phyloP scores from a whole-genome alignment of 37 sponge, comb jelly and placozoan species.

The Aplysina aerophoba region DNA sequence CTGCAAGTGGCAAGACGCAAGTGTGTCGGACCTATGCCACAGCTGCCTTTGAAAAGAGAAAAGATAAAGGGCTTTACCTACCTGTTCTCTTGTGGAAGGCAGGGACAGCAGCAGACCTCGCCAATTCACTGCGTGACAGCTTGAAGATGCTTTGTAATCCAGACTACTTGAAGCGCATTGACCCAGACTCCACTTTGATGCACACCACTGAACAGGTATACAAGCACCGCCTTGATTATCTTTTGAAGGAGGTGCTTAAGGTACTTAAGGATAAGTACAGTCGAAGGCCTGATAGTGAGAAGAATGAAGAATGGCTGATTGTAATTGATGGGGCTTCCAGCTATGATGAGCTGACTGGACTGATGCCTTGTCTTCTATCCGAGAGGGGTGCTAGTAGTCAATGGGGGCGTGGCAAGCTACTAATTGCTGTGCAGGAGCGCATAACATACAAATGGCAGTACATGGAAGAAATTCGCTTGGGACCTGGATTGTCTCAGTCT shows the following conservation, averaged over 20 bases:
- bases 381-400: neutral
- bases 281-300: neutral
- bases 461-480: neutral
- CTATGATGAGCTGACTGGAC: neutral
- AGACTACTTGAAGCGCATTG: neutral
- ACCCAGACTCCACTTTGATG: neutral
- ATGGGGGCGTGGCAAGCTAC: neutral
- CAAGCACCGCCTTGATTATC: neutral
- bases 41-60: neutral
- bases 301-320: neutral
- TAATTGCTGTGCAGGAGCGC: slow-evolving; percentile 8
- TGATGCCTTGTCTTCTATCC: neutral
- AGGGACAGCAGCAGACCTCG: neutral
- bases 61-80: neutral
- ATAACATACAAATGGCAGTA: no score
- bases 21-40: neutral
- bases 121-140: neutral
- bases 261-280: neutral
- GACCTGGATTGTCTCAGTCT: neutral
- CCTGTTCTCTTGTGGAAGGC: slow-evolving; percentile 6
- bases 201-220: neutral
- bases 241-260: neutral
- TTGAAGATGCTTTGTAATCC: neutral
- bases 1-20: slow-evolving; percentile 15
- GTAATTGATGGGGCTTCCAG: slow-evolving; percentile 15